Conservation (phyloP, 1,140 invertebrate species). For the Heliothis virescens region DNA sequence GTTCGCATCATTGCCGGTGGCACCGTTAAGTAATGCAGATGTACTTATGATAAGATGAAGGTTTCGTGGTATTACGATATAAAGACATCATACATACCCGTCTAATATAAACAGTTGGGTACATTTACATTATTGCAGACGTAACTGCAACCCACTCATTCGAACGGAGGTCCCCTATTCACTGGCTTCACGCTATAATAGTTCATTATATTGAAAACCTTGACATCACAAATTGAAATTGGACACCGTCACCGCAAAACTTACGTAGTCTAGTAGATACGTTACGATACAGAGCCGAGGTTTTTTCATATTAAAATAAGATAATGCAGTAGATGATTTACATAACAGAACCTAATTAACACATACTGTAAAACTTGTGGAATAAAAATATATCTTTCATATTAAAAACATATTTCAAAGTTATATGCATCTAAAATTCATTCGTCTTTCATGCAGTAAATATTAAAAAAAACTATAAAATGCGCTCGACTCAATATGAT, state of each 20-base stretch:
- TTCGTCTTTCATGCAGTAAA: background rate
- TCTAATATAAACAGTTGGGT: background rate
- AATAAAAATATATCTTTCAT: no score
- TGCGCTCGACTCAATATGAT: no score
- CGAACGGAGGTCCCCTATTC: slow-evolving; percentile 53
- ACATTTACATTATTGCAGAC: slow-evolving; percentile 1
- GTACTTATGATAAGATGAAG: slow-evolving; percentile 3
- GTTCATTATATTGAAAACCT: slow-evolving; percentile 54
- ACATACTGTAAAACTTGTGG: no score
- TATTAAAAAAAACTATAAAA: no score
- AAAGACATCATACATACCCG: background rate
- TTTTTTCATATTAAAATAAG: no score
- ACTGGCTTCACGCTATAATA: slow-evolving; percentile 53
- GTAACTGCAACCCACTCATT: slow-evolving; percentile 52
- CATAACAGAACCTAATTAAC: no score
- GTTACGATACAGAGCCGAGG: background rate
- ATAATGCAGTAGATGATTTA: no score
- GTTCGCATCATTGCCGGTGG: background rate
- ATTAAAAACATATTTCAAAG: no score
- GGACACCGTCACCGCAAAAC: slow-evolving; percentile 64
- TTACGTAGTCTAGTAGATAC: slow-evolving; percentile 25
- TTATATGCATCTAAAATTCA: background rate
- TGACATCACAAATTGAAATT: slow-evolving; percentile 61
- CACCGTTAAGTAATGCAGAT: slow-evolving; percentile 25
- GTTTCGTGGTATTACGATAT: slow-evolving; percentile 18